Conservation (phyloP, 2,797 vertebrate species). For the Ptychadena robeensis region DNA sequence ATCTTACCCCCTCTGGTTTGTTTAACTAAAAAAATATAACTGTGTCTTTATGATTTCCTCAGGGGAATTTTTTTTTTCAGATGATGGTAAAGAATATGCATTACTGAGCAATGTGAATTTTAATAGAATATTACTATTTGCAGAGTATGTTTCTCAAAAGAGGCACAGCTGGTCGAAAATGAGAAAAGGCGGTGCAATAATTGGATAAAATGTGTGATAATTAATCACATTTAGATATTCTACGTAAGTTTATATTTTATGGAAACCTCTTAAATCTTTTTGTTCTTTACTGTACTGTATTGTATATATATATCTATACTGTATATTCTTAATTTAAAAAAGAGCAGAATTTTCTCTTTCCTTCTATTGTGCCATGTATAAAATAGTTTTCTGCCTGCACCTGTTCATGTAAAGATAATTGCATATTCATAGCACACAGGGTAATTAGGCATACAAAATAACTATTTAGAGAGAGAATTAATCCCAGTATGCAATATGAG, state of each 20-base stretch:
- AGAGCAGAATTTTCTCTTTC: conserved; percentile 54
- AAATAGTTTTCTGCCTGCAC: conserved; percentile 66
- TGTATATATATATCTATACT: conserved; percentile 59
- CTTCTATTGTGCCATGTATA: conserved; percentile 64
- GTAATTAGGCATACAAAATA: conserved; percentile 16
- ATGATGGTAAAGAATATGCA: no score
- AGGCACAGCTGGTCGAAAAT: conserved; percentile 29
- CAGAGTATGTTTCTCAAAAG: conserved; percentile 5
- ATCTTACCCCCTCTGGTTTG: no score
- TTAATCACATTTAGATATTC: not conserved
- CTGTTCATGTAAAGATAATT: conserved; percentile 67
- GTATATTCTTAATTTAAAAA: conserved; percentile 63
- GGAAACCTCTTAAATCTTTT: not conserved
- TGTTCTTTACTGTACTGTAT: conserved; percentile 28
- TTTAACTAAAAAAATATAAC: not conserved
- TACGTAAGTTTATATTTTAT: not conserved
- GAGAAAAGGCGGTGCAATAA: conserved; percentile 25
- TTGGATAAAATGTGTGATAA: conserved; percentile 18
- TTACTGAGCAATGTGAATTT: conserved; percentile 28
- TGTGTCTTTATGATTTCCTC: conserved; percentile 2
- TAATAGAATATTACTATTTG: conserved; percentile 36
- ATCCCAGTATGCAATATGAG: not conserved
- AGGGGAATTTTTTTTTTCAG: not conserved
- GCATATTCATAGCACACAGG: conserved; percentile 54
- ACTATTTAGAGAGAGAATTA: conserved; percentile 2